Conservation (phyloP, 2,113 vertebrate genomes). For the Seriola aureovittata region DNA sequence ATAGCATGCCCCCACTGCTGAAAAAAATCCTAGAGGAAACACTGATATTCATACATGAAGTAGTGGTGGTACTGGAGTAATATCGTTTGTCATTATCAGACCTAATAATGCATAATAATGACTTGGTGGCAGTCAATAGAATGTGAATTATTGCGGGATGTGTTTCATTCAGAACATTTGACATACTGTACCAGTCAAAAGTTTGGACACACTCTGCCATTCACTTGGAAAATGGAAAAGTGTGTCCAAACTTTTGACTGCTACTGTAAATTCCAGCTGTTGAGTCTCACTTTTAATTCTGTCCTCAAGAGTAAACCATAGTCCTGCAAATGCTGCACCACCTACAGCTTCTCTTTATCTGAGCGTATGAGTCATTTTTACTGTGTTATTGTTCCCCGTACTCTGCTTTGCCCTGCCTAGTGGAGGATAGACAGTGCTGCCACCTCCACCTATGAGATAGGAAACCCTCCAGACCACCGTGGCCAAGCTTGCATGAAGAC, state of each 20-base stretch:
- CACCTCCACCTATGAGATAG: constrained; percentile 96
- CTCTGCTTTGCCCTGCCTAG: constrained; percentile 84
- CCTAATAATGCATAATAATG: background rate
- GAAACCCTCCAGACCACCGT: constrained; percentile 94
- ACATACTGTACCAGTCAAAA: no score
- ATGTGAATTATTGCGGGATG: background rate
- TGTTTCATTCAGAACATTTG: constrained; percentile 6
- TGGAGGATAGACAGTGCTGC: constrained; percentile 99
- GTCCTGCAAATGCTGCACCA: background rate
- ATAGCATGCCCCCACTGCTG: no score
- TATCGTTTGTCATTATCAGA: background rate
- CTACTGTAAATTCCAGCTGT: background rate
- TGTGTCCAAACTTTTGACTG: no score
- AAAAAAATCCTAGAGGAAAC: no score
- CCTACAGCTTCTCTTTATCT: background rate
- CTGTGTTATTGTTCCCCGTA: constrained; percentile 57
- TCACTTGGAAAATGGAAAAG: no score
- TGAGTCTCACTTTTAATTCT: background rate
- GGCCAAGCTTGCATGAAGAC: constrained; percentile 95
- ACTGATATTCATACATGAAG: background rate
- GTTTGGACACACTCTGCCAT: no score
- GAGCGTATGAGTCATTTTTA: constrained; percentile 43
- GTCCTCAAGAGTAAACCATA: background rate
- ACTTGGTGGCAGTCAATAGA: background rate
- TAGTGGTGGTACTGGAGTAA: background rate